Percentiles rank a stretch among this genome's conserved stretches.
Evolutionary conservation across 2,888 invertebrate genomes (phyloP).

Genomic region (Ectobius pallidus): DNA sequence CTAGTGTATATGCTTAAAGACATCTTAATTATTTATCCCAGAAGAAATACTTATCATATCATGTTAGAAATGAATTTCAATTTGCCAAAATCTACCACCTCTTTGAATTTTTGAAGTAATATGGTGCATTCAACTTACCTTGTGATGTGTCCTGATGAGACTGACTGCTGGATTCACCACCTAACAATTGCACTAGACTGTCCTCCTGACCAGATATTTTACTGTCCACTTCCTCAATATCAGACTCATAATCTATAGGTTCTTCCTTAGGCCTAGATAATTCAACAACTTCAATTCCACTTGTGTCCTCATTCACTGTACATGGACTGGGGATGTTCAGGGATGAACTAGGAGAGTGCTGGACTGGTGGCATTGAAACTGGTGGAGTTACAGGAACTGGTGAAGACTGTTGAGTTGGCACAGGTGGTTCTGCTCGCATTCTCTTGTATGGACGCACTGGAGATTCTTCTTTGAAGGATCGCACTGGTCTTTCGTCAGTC

Average conservation of each 20-base stretch:
- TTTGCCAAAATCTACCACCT: too few relatives aligned
- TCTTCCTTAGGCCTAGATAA: conserved; percentile 41
- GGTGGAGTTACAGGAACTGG: too few relatives aligned
- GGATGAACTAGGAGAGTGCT: background rate
- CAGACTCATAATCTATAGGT: conserved; percentile 41
- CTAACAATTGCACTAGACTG: conserved; percentile 25
- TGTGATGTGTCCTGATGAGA: conserved; percentile 25
- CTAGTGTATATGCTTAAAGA: too few relatives aligned
- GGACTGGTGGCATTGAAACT: background rate
- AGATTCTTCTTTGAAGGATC: conserved; percentile 29
- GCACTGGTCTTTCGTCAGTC: too few relatives aligned
- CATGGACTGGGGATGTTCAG: conserved; percentile 4
- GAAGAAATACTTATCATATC: too few relatives aligned
- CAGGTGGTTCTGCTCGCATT: conserved; percentile 5
- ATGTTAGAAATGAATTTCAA: too few relatives aligned
- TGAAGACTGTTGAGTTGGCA: too few relatives aligned
- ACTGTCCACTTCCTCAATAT: conserved; percentile 34
- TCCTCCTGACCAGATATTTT: conserved; percentile 18
- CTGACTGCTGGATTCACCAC: conserved; percentile 25
- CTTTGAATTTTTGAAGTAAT: too few relatives aligned
- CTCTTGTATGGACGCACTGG: conserved; percentile 19
- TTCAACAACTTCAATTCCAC: conserved; percentile 29
- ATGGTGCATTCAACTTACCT: background rate
- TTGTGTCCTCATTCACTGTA: conserved; percentile 15
- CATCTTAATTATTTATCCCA: too few relatives aligned